Percentiles rank a stretch among this genome's conserved stretches.
Conservation (phyloP, 2,888 invertebrate species). For the Aspidapion aeneum region DNA sequence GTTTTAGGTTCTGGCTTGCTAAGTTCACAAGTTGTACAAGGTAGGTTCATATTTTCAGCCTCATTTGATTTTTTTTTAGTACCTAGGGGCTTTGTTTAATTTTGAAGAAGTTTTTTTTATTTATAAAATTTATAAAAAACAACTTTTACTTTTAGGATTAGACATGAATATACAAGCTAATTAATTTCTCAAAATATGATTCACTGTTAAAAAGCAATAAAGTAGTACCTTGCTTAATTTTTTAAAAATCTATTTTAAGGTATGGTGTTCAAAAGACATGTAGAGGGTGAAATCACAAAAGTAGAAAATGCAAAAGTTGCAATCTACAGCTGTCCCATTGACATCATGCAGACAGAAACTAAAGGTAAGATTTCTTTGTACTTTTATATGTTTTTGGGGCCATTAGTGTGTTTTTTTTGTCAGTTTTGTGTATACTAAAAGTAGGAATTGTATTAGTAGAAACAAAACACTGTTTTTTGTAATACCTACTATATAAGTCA, state of each 20-base stretch:
- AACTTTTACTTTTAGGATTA: no score
- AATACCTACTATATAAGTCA: no score
- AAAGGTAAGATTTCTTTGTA: conserved; percentile 56
- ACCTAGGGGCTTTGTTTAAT: neutral
- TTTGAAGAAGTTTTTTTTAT: conserved; percentile 2
- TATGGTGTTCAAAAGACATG: conserved; percentile 96
- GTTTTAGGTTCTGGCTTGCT: conserved; percentile 80
- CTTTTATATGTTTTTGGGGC: no score
- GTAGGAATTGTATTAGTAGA: no score
- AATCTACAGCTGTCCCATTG: conserved; percentile 93
- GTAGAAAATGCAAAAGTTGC: conserved; percentile 84
- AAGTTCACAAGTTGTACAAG: conserved; percentile 50
- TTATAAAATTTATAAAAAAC: neutral
- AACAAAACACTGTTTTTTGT: neutral
- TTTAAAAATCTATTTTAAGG: no score
- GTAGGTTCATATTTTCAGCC: no score
- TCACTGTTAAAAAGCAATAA: no score
- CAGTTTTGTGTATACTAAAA: neutral
- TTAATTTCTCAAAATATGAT: no score
- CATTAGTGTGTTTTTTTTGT: neutral
- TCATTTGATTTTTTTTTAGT: neutral
- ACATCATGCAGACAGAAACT: conserved; percentile 96
- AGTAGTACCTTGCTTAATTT: no score
- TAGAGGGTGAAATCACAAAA: conserved; percentile 85
- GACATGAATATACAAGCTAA: no score